phyloP scores from a whole-genome alignment of 2,888 invertebrate genomes.

The Zygaena filipendulae region DNA sequence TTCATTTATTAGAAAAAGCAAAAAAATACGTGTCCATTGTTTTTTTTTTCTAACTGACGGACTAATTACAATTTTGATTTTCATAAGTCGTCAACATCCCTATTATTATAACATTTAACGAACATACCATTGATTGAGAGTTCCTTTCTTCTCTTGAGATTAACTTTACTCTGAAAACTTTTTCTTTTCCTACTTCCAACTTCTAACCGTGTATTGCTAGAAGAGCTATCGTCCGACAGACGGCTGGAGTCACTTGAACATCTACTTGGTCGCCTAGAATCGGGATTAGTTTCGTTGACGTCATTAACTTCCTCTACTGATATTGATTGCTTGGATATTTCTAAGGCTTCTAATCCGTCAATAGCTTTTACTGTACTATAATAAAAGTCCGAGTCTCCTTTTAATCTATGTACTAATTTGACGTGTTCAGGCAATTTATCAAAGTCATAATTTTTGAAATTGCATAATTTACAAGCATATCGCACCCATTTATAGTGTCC shows the following conservation, averaged over 20 bases:
- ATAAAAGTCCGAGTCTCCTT: slow-evolving; percentile 62
- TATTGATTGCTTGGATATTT: slow-evolving; percentile 30
- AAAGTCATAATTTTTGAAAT: slow-evolving; percentile 74
- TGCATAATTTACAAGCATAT: slow-evolving; percentile 80
- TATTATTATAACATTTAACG: slow-evolving; percentile 8
- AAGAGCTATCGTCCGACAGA: slow-evolving; percentile 54
- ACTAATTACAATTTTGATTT: too few species aligned
- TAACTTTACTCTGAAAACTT: slow-evolving; percentile 27
- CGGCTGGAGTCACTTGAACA: slow-evolving; percentile 58
- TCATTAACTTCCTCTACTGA: slow-evolving; percentile 30
- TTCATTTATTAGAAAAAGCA: too few species aligned
- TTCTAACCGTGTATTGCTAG: slow-evolving; percentile 39
- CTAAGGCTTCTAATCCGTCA: slow-evolving; percentile 46
- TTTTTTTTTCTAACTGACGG: too few species aligned
- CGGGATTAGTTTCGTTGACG: slow-evolving; percentile 32
- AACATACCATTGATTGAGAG: slow-evolving; percentile 34
- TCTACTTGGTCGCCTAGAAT: slow-evolving; percentile 48
- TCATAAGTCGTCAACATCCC: too few species aligned
- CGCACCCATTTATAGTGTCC: slow-evolving; percentile 76
- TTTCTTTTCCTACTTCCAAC: slow-evolving; percentile 41
- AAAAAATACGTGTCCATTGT: too few species aligned
- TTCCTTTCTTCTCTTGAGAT: slow-evolving; percentile 36
- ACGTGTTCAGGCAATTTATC: slow-evolving; percentile 75
- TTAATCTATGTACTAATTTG: slow-evolving; percentile 70
- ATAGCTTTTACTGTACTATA: slow-evolving; percentile 55